Evolutionary conservation across 2,888 invertebrate species (phyloP).

Genomic region (Micropterix aruncella): DNA sequence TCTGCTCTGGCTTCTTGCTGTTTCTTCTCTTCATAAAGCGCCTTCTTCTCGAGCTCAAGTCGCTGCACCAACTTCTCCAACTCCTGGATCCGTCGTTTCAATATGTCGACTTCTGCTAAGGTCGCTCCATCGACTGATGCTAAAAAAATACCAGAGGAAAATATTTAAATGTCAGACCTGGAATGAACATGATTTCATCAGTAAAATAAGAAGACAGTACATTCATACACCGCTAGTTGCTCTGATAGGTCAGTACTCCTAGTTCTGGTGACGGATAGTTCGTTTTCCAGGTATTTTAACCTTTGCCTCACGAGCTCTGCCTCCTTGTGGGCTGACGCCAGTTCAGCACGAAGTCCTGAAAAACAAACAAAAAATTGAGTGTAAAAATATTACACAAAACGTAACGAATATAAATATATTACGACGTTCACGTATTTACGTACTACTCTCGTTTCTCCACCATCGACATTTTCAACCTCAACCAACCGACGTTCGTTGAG

Average conservation of each 20-base stretch:
- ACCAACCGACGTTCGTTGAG: no score
- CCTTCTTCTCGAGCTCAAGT: constrained; percentile 26
- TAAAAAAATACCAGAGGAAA: no score
- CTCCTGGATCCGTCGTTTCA: constrained; percentile 27
- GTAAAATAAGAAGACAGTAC: no score
- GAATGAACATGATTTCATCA: no score
- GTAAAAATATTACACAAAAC: no score
- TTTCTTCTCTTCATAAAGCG: constrained; percentile 21
- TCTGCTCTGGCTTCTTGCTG: constrained; percentile 33
- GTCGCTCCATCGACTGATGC: no score
- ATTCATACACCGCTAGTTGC: constrained; percentile 37
- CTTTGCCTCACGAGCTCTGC: constrained; percentile 45
- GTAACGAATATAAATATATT: no score
- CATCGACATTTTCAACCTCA: no score
- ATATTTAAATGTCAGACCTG: no score
- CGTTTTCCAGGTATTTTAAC: constrained; percentile 45
- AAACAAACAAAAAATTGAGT: no score
- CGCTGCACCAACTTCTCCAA: constrained; percentile 30
- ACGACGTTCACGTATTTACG: no score
- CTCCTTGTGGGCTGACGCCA: constrained; percentile 51
- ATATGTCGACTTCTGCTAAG: constrained; percentile 14
- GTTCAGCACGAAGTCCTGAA: constrained; percentile 48
- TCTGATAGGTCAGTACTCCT: constrained; percentile 44
- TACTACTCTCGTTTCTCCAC: no score
- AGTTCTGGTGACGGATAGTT: constrained; percentile 39